These are phyloP conservation scores for Drosophila mimetica DNA, from an alignment of 2,888 invertebrate genomes.

Conservation along the genomic window DNA sequence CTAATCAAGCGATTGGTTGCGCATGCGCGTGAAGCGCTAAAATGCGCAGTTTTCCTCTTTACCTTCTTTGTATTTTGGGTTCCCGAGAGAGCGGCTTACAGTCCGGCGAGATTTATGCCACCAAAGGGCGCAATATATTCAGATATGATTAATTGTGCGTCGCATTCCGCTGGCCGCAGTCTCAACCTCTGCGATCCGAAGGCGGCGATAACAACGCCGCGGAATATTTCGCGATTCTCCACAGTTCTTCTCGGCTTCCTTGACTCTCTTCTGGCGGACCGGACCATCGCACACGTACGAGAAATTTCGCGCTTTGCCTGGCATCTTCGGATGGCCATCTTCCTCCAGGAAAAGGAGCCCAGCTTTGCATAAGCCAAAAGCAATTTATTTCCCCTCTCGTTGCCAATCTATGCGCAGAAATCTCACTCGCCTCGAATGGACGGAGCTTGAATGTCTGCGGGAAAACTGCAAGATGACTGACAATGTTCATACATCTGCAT, in stretches of 20 bases:
- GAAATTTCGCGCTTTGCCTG: conserved; percentile 50
- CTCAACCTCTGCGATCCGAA: conserved; percentile 46
- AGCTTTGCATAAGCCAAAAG: conserved; percentile 53
- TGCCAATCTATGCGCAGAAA: conserved; percentile 64
- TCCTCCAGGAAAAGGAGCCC: conserved; percentile 20
- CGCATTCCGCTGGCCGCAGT: conserved; percentile 30
- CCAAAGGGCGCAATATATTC: conserved; percentile 60
- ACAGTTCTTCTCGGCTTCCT: conserved; percentile 10
- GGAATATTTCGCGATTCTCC: conserved; percentile 47
- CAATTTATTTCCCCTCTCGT: conserved; percentile 56
- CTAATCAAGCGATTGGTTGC: conserved; percentile 82
- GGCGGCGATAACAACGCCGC: conserved; percentile 56
- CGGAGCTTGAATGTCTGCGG: not conserved
- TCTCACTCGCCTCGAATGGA: conserved; percentile 34
- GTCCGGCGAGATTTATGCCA: conserved; percentile 63
- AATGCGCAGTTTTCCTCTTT: conserved; percentile 25
- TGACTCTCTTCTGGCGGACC: conserved; percentile 32
- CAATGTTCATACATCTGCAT: conserved; percentile 43
- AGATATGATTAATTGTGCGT: conserved; percentile 73
- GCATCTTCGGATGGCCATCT: conserved; percentile 18
- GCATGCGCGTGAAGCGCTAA: conserved; percentile 76
- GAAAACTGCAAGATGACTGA: conserved; percentile 38
- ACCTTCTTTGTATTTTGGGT: not conserved
- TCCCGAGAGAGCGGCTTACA: conserved; percentile 45
- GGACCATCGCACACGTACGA: conserved; percentile 49